Base-by-base conservation (phyloP, 2,888 invertebrate genomes). In the Papilio demoleus region DNA sequence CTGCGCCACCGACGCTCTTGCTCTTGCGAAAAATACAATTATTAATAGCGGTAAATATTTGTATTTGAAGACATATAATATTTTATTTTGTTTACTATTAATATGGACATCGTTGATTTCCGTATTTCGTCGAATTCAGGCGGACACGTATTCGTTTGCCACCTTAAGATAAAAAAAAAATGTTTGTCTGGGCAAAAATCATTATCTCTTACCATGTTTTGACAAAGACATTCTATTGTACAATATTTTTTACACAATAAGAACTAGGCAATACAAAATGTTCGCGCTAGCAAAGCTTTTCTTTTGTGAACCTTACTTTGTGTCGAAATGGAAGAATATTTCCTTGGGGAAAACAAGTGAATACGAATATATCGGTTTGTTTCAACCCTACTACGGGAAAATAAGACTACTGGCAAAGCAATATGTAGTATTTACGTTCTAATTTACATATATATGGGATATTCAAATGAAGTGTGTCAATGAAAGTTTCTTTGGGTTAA, bases 271-370 rank as follows among this genome's bases (percentile, higher is more conserved):
- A 63, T 58, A 63, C 40, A 42, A 59, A 62, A 68, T 63, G 45
- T 63, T 27, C 58, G 14, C 24, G 24, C 45, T 59, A 31, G 47
- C 38, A 64, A 64, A 67, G 58, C 62, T 59, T 68, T 68, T 45
- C 64, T 64, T 59, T 64, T 68, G 64, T 59, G 36, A 58, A 45
- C 38, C 27, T 59, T 68, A 64, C 68, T 64, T 59, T 64, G 64
- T 64, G 59, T 59, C 59, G 64, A 59, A 68, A 68, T 68, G 58
- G 38, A 63, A 64, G 68, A 68, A 68, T 64, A 68, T 68, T 68
- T 68, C 68, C 68, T 63, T 19, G n/a, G 68, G 64, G 68, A 59
- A 68, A 58, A 64, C 64, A 68, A 68, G 59, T 59, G 59, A 63
- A 68, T 59, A 59, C 45, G 58, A 45, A 68, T 68, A 58, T 47